These are phyloP conservation scores for Harpagoxenus sublaevis DNA, from an alignment of 2,888 invertebrate species.

Conservation along the genomic window DNA sequence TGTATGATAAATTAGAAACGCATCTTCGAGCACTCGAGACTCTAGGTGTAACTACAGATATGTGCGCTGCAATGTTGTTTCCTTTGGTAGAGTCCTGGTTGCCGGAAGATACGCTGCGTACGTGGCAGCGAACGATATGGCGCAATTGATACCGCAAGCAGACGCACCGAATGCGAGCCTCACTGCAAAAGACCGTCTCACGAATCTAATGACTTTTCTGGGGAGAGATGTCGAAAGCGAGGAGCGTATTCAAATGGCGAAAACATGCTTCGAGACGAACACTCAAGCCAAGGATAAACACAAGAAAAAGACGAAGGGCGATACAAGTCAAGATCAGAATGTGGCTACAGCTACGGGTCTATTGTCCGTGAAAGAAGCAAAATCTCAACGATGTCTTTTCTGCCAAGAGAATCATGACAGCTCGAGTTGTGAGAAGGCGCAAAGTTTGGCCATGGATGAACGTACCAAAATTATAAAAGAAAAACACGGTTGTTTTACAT, in stretches of 20 bases:
- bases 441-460: too few relatives aligned
- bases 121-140: not conserved
- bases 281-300: too few relatives aligned
- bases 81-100: not conserved
- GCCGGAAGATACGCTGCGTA: not conserved
- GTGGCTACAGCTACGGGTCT: too few relatives aligned
- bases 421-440: too few relatives aligned
- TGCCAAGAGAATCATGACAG: too few relatives aligned
- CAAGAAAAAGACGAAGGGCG: too few relatives aligned
- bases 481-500: not conserved
- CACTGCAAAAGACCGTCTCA: slow-evolving; percentile 8
- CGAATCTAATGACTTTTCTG: slow-evolving; percentile 44
- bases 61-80: not conserved
- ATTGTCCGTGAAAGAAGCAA: too few relatives aligned
- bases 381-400: too few relatives aligned
- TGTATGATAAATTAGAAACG: not conserved
- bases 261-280: not conserved
- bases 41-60: not conserved
- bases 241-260: slow-evolving; percentile 57
- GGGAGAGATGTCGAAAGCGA: slow-evolving; percentile 58
- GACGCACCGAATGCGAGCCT: not conserved
- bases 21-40: not conserved
- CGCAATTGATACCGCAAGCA: not conserved
- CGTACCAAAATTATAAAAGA: not conserved
- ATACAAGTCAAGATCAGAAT: too few relatives aligned